Evolutionary conservation across 1,140 invertebrate genomes (phyloP), one percentile per base, ranked within the genome.

Genomic region (Callitettix versicolor): DNA sequence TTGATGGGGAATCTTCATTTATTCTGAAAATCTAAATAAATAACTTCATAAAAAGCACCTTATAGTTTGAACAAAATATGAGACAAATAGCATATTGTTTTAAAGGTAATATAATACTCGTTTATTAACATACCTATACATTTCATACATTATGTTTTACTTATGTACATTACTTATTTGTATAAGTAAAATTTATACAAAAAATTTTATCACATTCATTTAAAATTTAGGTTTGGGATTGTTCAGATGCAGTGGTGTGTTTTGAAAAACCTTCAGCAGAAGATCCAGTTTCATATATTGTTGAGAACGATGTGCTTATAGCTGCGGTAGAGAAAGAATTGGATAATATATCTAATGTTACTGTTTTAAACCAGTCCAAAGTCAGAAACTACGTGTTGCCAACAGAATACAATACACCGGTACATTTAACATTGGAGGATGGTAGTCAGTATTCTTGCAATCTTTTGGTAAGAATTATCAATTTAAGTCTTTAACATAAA

Each of bases 301-400:
- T 95, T n/a, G 94, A 98, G 73, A 97, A 95, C 76, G 83, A 94
- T 74, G 72, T 95, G 4, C 76, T 95, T 42, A 65, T 91, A 14
- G 77, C 86, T 64, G 81, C 88, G 3, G 74, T 92, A 4, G 77
- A 80, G 58, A 74, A 71, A 55, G 65, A 75, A 38, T 64, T 82
- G 17, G 64, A 75, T 54, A 60, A 75, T 59, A 24, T 62, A 62
- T 52, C 38, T 66, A 70, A 57, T 64, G 69, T 79, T 2, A 62
- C 69, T 22, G 65, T 80, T 2, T 44, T 71, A 9, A 72, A 80
- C 65, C 64, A 71, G 56, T 62, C 73, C 0, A 73, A 73, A 62
- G 70, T 83, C 55, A 67, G 74, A 55, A 60, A 69, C n/a, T 80
- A 77, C 40, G 57, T 63, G 6, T 65, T 84, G 50, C 75, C 76